Base-by-base conservation (phyloP, 2,888 invertebrate species). In the Drosophila sordidula region DNA sequence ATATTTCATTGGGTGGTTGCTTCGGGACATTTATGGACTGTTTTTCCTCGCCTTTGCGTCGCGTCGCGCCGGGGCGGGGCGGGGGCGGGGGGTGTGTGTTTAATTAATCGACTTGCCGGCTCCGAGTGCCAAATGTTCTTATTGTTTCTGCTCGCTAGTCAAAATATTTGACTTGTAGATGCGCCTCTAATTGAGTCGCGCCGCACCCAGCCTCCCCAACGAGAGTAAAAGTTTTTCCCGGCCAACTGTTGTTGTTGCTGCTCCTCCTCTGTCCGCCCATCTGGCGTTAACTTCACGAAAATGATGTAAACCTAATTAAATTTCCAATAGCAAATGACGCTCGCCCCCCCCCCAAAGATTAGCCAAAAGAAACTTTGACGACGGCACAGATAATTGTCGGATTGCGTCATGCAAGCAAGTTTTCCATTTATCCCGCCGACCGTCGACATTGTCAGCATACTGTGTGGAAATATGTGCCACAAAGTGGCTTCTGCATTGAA, bases 241-340 rank as follows among this genome's bases (percentile, higher is more conserved):
- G 68, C 67, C 70, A 75, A 87, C 75, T 71, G 83, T 67, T 75
- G 59, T 62, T 73, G 42, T 50, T 34, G 3, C 12, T 12, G 34
- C 34, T 8, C 9, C 11, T 11, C 11, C 34, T 12, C 34, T 11
- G 34, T 34, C 34, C 12, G 34, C 83, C 82, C 83, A 89, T 88
- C 88, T 89, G 83, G 86, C 88, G 56, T 80, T 54, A 80, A 70
- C 66, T 71, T 78, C 67, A 81, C 62, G 76, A 81, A 78, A 89
- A 85, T 89, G 87, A 88, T 89, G 83, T 84, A 84, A 84, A 89
- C 89, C 83, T 89, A 84, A 89, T 84, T 84, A 89, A 84, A 89
- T 84, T 84, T 89, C 86, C 87, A 89, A 84, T 86, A 84, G 86
- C 80, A 80, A 80, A 80, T 44, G 62, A 29, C 61, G 39, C 39